Base-by-base conservation (phyloP, 2,797 vertebrate species). In the Sebastes nivosus region DNA sequence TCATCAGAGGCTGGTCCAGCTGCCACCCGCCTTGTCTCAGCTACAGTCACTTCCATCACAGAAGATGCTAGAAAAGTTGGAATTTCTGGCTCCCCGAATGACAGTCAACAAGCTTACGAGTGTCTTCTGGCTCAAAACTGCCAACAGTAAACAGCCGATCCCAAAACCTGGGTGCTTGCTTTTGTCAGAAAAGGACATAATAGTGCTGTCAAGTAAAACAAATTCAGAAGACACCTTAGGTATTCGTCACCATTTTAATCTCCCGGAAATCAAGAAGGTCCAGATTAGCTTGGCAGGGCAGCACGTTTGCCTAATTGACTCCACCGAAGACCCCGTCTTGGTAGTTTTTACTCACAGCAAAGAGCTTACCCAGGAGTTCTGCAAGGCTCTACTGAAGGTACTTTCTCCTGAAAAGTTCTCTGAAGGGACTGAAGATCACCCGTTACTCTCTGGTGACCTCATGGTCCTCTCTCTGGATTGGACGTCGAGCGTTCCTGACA, bases 201-300 rank as follows among this genome's bases (percentile, higher is more conserved):
- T 66, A 1, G 85, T 92, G 71, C 84, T 63, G 72, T 50, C 55
- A 0, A 58, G 29, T 68, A 14, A 3, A 0, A 38, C 69, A 1
- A 34, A 36, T 20, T 52, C 79, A n/a, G 34, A n/a, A 0, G 3
- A 67, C 30, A 8, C 80, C 1, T 1, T 96, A 65, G 55, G 1
- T 11, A 0, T 95, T 22, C 92, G 93, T 79, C 86, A 88, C 38
- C 25, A 77, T 57, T 78, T 96, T 2, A 83, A 90, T 20, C 52
- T 96, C 0, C 0, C 10, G 13, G 72, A 79, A 0, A 54, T 97
- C 75, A 86, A 77, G 77, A 88, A 95, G 59, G 92, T 97, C 81
- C 92, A 96, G 67, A 72, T 98, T 4, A 85, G 95, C 66, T 95
- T 97, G 85, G 96, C 93, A 18, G 96, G 96, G 9, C 96, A 97